phyloP scores from a whole-genome alignment of 2,888 invertebrate genomes.

The Drosophila mayaguana region DNA sequence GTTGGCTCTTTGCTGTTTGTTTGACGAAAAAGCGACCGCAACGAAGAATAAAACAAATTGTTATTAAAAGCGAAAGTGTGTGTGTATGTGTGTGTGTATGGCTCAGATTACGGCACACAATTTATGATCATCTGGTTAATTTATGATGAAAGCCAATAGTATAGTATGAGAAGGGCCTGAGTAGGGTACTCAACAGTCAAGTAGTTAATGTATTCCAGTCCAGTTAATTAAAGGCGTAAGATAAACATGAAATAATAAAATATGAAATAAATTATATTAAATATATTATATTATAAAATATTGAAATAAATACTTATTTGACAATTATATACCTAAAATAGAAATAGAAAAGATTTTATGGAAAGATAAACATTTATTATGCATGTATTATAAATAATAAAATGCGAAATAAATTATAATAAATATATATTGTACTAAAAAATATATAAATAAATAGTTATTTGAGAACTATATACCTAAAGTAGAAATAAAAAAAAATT shows the following conservation, averaged over 20 bases:
- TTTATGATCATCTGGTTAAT: slow-evolving; percentile 34
- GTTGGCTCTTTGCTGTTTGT: slow-evolving; percentile 45
- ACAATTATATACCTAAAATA: too few species aligned
- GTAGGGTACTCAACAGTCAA: slow-evolving; percentile 3
- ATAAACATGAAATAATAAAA: background rate
- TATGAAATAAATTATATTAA: too few species aligned
- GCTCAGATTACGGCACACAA: slow-evolving; percentile 47
- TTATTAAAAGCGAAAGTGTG: slow-evolving; percentile 36
- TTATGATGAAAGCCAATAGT: slow-evolving; percentile 21
- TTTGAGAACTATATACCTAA: too few species aligned
- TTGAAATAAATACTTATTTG: too few species aligned
- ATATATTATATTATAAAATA: background rate
- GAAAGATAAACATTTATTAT: too few species aligned
- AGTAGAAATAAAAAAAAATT: too few species aligned
- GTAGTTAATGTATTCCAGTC: slow-evolving; percentile 21
- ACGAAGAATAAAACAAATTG: slow-evolving; percentile 35
- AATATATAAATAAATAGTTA: too few species aligned
- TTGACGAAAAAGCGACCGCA: slow-evolving; percentile 38
- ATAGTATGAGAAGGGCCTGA: background rate
- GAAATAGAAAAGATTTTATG: too few species aligned
- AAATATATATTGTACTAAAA: too few species aligned
- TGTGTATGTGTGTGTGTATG: slow-evolving; percentile 15
- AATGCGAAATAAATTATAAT: too few species aligned
- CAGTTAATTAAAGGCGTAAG: background rate
- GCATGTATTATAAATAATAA: too few species aligned